These are phyloP conservation scores for Aythya baeri DNA, from an alignment of 2,113 vertebrate genomes.

Conservation along the genomic window DNA sequence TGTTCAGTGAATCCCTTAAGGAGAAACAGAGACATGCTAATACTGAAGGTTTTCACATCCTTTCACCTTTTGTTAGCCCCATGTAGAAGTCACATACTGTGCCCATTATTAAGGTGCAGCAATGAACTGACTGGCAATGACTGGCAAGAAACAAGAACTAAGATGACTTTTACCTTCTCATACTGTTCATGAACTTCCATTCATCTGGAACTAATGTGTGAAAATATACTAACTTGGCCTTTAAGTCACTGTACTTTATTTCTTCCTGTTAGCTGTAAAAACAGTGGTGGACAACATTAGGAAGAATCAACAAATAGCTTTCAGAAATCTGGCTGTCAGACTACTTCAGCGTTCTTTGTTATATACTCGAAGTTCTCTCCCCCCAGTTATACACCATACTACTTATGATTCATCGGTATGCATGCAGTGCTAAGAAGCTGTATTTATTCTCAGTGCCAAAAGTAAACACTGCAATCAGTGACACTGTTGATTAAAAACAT, in stretches of 20 bases:
- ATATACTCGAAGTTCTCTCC: not conserved
- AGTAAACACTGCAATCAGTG: not conserved
- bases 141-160: not conserved
- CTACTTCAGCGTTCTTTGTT: not conserved
- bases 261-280: not conserved
- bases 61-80: not conserved
- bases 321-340: not conserved
- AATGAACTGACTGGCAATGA: not conserved
- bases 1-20: not conserved
- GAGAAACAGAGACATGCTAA: not conserved
- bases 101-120: not conserved
- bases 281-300: not conserved
- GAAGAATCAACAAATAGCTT: slow-evolving; percentile 4
- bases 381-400: not conserved
- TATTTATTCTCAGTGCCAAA: not conserved
- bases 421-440: not conserved
- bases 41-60: not conserved
- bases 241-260: not conserved
- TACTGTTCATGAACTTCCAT: not conserved
- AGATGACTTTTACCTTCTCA: not conserved
- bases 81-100: not conserved
- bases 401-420: not conserved
- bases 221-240: slow-evolving; percentile 28
- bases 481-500: not conserved
- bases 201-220: not conserved